These are phyloP conservation scores for Nephrocerus scutellatus DNA, from an alignment of 2,888 invertebrate species.

Conservation along the genomic window DNA sequence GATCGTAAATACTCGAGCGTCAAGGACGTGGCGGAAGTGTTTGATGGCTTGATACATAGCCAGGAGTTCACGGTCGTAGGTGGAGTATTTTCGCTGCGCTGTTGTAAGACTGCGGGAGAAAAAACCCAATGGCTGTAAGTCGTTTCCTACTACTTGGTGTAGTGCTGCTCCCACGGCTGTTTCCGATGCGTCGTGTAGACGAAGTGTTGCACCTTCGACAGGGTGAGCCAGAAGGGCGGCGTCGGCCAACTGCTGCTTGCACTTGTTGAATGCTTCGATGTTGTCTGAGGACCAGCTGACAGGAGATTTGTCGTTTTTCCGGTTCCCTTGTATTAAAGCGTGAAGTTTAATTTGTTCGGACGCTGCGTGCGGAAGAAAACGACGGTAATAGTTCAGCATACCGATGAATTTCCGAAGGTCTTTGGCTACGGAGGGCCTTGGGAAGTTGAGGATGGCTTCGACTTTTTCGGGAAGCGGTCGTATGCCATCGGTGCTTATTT, in stretches of 20 bases:
- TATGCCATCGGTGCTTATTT: too few species aligned
- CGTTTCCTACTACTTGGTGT: slow-evolving; percentile 16
- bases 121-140: slow-evolving; percentile 36
- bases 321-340: slow-evolving; percentile 11
- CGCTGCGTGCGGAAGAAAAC: slow-evolving; percentile 17
- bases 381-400: slow-evolving; percentile 25
- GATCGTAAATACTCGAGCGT: slow-evolving; percentile 34
- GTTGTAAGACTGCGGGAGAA: slow-evolving; percentile 35
- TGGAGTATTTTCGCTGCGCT: slow-evolving; percentile 38
- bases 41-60: slow-evolving; percentile 38
- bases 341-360: slow-evolving; percentile 12
- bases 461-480: too few species aligned
- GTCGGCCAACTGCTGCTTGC: slow-evolving; percentile 13
- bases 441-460: slow-evolving; percentile 5
- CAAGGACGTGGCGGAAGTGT: slow-evolving; percentile 38
- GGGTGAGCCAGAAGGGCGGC: slow-evolving; percentile 14
- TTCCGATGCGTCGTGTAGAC: slow-evolving; percentile 15
- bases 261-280: slow-evolving; percentile 13
- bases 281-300: slow-evolving; percentile 14
- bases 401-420: slow-evolving; percentile 22
- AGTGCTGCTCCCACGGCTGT: slow-evolving; percentile 15
- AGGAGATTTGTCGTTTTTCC: slow-evolving; percentile 17
- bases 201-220: slow-evolving; percentile 7
- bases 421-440: too few species aligned
- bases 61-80: slow-evolving; percentile 41